These are phyloP conservation scores for Macrobrachium nipponense DNA, from an alignment of 1,140 invertebrate species.

Conservation along the genomic window DNA sequence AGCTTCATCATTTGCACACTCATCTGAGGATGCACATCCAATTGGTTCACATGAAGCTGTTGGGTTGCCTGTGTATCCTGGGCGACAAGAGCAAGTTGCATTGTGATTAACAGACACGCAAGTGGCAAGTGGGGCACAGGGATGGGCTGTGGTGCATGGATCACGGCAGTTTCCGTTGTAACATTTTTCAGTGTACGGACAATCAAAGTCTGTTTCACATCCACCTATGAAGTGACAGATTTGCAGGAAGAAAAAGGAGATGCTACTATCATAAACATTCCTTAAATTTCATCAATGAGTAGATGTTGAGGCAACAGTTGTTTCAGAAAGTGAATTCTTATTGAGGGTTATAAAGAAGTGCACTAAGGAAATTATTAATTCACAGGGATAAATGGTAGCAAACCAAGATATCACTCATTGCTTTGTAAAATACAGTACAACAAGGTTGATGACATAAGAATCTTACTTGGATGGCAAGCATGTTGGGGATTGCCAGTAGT, in stretches of 20 bases:
- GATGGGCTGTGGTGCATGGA: constrained; percentile 76
- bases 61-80: constrained; percentile 68
- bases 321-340: constrained; percentile 58
- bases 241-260: constrained; percentile 84
- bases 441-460: constrained; percentile 71
- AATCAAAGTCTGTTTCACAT: constrained; percentile 80
- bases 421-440: constrained; percentile 65
- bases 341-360: constrained; percentile 84
- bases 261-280: constrained; percentile 67
- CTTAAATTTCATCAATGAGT: constrained; percentile 75
- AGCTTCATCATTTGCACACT: constrained; percentile 85
- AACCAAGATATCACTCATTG: constrained; percentile 62
- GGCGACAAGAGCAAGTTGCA: constrained; percentile 69
- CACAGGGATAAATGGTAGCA: background rate
- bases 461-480: constrained; percentile 73
- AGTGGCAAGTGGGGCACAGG: constrained; percentile 80
- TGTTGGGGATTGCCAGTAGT: constrained; percentile 72
- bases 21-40: constrained; percentile 79
- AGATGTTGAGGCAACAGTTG: constrained; percentile 70
- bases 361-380: constrained; percentile 65
- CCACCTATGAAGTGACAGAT: constrained; percentile 84
- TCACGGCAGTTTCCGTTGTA: constrained; percentile 75
- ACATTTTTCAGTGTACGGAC: constrained; percentile 82
- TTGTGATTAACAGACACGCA: constrained; percentile 81
- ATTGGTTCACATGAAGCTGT: constrained; percentile 78